Base-by-base conservation (phyloP, 2,113 vertebrate genomes). In the Actenoides hombroni region DNA sequence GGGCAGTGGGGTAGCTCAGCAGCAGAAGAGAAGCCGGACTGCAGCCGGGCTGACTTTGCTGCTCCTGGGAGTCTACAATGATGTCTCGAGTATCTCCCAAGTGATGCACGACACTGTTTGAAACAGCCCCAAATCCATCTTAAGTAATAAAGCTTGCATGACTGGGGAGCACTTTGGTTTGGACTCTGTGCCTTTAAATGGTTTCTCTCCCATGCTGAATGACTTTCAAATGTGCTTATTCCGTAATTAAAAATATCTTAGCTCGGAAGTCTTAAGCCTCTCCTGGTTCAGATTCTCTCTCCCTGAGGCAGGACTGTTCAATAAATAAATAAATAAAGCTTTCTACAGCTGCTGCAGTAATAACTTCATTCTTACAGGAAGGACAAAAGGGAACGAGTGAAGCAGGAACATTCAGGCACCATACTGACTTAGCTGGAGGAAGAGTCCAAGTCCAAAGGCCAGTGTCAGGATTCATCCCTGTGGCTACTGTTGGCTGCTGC, bases 11-110 rank as follows among this genome's bases (percentile, higher is more conserved):
- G 63, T 31, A 44, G 48, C 57, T 76, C 18, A 3, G 56, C 4
- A 25, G 40, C 23, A 16, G 5, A 24, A 33, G 37, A 23, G 59
- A 29, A 51, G 80, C 1, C 1, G 13, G 53, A 3, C 29, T 24
- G 42, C 24, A 35, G 74, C 21, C 2, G 0, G 37, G 24, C 33
- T 20, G 68, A 11, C 11, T 16, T n/a, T 18, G 25, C 35, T 0
- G 1, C 13, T 39, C 54, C 33, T 46, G 69, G 42, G 61, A 53
- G 37, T 2, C 0, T 28, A 26, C 0, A 1, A 44, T 65, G 35
- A 12, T 3, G 24, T 33, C 76, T 31, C 5, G 0, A 1, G 0
- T 19, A 4, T 54, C 46, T 79, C 44, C 31, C 6, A 14, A 6
- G 46, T 20, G 42, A 44, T 64, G 25, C 37, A 49, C 46, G 33